Evolutionary conservation across 2,888 invertebrate genomes (phyloP).

Genomic region (Epiblema foenella): DNA sequence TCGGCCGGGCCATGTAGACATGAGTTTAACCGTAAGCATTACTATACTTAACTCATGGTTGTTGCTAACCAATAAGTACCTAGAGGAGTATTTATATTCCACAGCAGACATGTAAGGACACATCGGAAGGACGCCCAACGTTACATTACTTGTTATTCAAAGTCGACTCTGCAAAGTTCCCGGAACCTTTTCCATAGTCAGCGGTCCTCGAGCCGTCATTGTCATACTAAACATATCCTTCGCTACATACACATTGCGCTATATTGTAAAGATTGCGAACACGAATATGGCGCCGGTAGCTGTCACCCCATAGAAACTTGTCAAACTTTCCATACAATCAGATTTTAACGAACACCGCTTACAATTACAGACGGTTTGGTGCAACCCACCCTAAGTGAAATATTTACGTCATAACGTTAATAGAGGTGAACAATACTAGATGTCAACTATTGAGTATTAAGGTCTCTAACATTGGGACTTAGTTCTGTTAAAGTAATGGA

Average conservation of each 20-base stretch:
- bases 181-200: slow-evolving; percentile 66
- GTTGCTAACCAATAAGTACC: slow-evolving; percentile 18
- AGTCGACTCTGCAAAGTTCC: slow-evolving; percentile 64
- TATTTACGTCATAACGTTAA: too few relatives aligned
- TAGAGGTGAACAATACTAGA: too few relatives aligned
- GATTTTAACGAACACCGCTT: too few relatives aligned
- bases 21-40: neutral
- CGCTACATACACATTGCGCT: slow-evolving; percentile 41
- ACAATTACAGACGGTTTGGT: too few relatives aligned
- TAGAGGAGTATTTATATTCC: slow-evolving; percentile 32
- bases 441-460: too few relatives aligned
- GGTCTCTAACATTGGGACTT: too few relatives aligned
- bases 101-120: slow-evolving; percentile 35
- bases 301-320: neutral
- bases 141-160: slow-evolving; percentile 71
- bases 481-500: too few relatives aligned
- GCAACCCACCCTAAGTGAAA: too few relatives aligned
- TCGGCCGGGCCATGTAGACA: too few relatives aligned
- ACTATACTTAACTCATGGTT: neutral
- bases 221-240: slow-evolving; percentile 57
- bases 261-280: slow-evolving; percentile 25
- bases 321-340: too few relatives aligned
- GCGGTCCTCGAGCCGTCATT: slow-evolving; percentile 48
- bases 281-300: too few relatives aligned
- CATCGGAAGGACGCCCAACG: slow-evolving; percentile 64